Percentiles rank a stretch among this genome's conserved stretches.
These are phyloP conservation scores for Microcaecilia unicolor DNA, from an alignment of 2,797 vertebrate genomes.

Conservation along the genomic window DNA sequence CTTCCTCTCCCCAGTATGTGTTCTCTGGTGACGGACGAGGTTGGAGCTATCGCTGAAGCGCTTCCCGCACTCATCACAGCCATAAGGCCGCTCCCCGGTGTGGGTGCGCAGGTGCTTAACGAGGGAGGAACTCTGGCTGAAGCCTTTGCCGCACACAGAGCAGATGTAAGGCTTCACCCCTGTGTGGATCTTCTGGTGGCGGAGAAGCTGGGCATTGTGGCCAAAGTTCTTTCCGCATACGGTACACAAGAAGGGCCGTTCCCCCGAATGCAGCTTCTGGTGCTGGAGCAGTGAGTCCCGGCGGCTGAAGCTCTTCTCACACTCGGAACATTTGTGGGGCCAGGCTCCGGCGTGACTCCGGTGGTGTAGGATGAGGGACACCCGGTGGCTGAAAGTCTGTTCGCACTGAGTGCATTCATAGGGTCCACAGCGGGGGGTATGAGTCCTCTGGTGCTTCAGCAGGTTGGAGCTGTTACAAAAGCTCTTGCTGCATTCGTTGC, in stretches of 20 bases:
- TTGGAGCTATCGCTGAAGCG: not conserved
- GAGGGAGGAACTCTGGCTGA: not conserved
- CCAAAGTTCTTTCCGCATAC: not conserved
- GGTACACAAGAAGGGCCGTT: not conserved
- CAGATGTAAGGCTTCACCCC: not conserved
- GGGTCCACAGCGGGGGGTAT: too few relatives aligned
- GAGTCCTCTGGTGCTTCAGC: not conserved
- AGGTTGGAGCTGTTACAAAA: too few relatives aligned
- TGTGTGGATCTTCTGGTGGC: not conserved
- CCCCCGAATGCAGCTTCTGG: not conserved
- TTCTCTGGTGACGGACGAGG: not conserved
- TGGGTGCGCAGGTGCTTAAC: not conserved
- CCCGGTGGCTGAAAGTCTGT: not conserved
- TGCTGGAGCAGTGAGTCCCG: not conserved
- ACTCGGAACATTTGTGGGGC: not conserved
- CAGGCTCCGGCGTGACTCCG: not conserved
- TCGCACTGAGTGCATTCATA: not conserved
- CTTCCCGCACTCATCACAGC: not conserved
- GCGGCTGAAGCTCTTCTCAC: not conserved
- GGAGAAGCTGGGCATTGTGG: not conserved
- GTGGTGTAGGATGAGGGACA: not conserved
- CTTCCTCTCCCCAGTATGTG: not conserved
- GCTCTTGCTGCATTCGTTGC: not conserved
- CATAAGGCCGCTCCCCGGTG: not conserved
- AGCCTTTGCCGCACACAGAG: not conserved